A percentile compares a stretch with the other conserved stretches of the same genome.
Conservation (phyloP, 1,140 invertebrate genomes). For the Dolichoris vasculosae region DNA sequence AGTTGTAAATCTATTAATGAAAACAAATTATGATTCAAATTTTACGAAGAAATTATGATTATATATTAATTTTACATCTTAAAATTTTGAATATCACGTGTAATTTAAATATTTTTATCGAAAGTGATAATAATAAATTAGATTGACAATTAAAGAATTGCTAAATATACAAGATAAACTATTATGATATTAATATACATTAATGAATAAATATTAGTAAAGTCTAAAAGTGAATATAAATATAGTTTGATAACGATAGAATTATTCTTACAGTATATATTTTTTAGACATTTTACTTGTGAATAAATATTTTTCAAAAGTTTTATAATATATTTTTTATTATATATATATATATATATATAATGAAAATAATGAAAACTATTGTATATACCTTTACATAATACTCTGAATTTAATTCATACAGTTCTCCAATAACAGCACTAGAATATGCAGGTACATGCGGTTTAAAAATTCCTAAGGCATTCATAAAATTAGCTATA, state of each 20-base stretch:
- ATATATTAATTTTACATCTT: neutral
- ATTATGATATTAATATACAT: neutral
- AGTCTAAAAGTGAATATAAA: neutral
- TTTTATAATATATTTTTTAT: neutral
- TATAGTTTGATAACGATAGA: too few relatives aligned
- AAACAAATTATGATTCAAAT: too few relatives aligned
- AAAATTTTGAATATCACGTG: neutral
- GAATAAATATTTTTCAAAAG: too few relatives aligned
- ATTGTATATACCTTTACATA: conserved; percentile 56
- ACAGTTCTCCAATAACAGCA: conserved; percentile 70
- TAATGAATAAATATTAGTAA: neutral
- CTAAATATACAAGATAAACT: neutral
- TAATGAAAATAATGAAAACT: neutral
- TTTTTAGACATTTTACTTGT: too few relatives aligned
- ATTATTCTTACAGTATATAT: too few relatives aligned
- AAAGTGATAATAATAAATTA: neutral
- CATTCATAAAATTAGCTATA: conserved; percentile 79
- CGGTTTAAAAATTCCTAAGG: conserved; percentile 78
- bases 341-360: neutral
- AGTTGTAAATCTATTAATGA: too few relatives aligned
- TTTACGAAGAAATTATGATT: too few relatives aligned
- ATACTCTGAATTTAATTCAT: conserved; percentile 45
- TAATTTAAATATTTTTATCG: neutral
- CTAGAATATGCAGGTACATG: conserved; percentile 76
- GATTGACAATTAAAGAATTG: neutral